Evolutionary conservation across 2,797 vertebrate species (phyloP).

Genomic region (Cephalopachus bancanus): DNA sequence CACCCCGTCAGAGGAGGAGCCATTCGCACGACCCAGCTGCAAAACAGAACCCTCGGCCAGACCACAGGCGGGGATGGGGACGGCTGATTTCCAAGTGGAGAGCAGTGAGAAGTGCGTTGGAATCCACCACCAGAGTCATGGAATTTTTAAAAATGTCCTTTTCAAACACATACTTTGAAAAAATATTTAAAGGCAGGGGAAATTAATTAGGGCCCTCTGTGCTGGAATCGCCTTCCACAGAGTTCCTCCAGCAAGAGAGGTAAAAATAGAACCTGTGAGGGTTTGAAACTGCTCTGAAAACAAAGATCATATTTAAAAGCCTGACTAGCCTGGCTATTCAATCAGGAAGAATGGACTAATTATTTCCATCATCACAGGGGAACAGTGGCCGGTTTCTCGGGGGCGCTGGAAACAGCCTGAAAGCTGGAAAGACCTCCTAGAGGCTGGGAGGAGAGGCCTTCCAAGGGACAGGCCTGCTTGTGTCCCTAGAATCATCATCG

Average conservation of each 20-base stretch:
- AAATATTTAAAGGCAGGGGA: constrained; percentile 74
- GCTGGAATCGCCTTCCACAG: constrained; percentile 25
- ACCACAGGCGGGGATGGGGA: not conserved
- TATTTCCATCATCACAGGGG: not conserved
- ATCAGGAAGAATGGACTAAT: constrained; percentile 53
- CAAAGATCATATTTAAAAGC: constrained; percentile 69
- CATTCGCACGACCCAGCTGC: constrained; percentile 13
- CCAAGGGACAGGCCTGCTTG: not conserved
- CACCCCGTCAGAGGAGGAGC: not conserved
- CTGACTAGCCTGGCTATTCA: constrained; percentile 22
- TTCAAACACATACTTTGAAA: constrained; percentile 75
- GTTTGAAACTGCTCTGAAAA: constrained; percentile 45
- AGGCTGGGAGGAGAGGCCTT: not conserved
- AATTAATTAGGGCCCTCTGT: constrained; percentile 76
- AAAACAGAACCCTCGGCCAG: not conserved
- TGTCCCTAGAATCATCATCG: not conserved
- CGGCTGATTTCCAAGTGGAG: constrained; percentile 62
- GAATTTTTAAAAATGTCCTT: constrained; percentile 60
- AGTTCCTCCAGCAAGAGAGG: constrained; percentile 41
- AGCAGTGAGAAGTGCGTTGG: constrained; percentile 64
- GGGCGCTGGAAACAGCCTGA: not conserved
- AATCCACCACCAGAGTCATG: constrained; percentile 64
- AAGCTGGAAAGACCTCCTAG: not conserved
- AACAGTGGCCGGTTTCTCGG: not conserved
- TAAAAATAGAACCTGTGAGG: constrained; percentile 77